These are phyloP conservation scores for Dendroctonus valens DNA, from an alignment of 1,140 invertebrate species.

Conservation along the genomic window DNA sequence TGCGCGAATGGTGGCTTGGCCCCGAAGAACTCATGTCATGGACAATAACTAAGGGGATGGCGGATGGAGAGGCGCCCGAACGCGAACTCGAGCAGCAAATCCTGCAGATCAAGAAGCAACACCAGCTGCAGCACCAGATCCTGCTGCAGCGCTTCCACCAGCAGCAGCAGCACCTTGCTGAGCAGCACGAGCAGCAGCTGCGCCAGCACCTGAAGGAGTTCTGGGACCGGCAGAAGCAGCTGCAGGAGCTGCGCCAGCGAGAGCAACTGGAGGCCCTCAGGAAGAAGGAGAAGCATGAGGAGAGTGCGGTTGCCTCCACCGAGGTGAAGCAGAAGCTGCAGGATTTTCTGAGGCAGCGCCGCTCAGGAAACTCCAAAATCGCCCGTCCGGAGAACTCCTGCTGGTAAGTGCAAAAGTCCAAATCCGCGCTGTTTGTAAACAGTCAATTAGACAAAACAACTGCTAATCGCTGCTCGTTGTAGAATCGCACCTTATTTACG, in stretches of 20 bases:
- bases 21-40: constrained; percentile 34
- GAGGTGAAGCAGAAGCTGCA: constrained; percentile 94
- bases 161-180: constrained; percentile 67
- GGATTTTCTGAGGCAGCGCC: constrained; percentile 53
- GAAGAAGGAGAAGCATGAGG: constrained; percentile 91
- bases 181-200: constrained; percentile 71
- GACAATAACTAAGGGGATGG: constrained; percentile 42
- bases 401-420: constrained; percentile 43
- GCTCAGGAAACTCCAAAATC: constrained; percentile 51
- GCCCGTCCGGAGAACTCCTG: constrained; percentile 54
- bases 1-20: constrained; percentile 16
- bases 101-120: constrained; percentile 65
- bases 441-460: constrained; percentile 1
- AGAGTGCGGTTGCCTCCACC: constrained; percentile 91
- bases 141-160: constrained; percentile 68
- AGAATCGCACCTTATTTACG: background rate
- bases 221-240: constrained; percentile 61
- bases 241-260: constrained; percentile 71
- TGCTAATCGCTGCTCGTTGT: no score
- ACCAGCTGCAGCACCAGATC: constrained; percentile 70
- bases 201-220: constrained; percentile 62
- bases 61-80: constrained; percentile 48
- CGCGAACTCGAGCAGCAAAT: constrained; percentile 50
- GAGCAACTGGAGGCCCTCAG: constrained; percentile 78
- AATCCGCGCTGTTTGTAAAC: constrained; percentile 42